Percentiles rank a stretch among this genome's conserved stretches.
phyloP scores from a whole-genome alignment of 1,140 invertebrate species.

The Drosophila rufa region DNA sequence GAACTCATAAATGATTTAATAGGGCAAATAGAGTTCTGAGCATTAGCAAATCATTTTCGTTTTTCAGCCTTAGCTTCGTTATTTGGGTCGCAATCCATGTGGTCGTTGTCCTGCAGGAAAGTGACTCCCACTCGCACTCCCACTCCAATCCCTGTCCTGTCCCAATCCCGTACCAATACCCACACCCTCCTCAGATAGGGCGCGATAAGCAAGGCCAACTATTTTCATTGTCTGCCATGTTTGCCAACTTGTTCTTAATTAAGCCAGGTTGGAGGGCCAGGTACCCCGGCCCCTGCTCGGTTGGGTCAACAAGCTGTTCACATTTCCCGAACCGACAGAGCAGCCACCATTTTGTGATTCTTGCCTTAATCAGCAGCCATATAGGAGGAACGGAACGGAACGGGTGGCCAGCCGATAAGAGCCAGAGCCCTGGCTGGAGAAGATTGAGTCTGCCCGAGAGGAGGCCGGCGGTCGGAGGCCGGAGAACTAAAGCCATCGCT shows the following conservation, averaged over 20 bases:
- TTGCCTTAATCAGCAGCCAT: constrained; percentile 75
- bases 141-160: neutral
- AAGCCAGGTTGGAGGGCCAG: constrained; percentile 64
- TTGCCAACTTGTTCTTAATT: constrained; percentile 80
- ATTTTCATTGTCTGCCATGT: constrained; percentile 73
- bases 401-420: constrained; percentile 62
- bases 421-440: constrained; percentile 11
- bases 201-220: constrained; percentile 81
- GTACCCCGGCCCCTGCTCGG: constrained; percentile 17
- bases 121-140: constrained; percentile 34
- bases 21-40: too few species aligned
- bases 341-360: constrained; percentile 69
- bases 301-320: constrained; percentile 69
- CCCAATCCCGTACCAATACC: neutral
- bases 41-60: constrained; percentile 12
- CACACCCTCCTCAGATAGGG: constrained; percentile 59
- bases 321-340: constrained; percentile 46
- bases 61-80: constrained; percentile 22
- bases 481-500: constrained; percentile 19
- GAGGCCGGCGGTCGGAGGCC: neutral
- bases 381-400: constrained; percentile 19
- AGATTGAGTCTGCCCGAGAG: constrained; percentile 64
- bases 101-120: constrained; percentile 70
- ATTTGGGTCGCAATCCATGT: constrained; percentile 37
- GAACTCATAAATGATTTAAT: neutral